phyloP scores from a whole-genome alignment of 1,140 invertebrate species.

The Drosophila paulistorum region DNA sequence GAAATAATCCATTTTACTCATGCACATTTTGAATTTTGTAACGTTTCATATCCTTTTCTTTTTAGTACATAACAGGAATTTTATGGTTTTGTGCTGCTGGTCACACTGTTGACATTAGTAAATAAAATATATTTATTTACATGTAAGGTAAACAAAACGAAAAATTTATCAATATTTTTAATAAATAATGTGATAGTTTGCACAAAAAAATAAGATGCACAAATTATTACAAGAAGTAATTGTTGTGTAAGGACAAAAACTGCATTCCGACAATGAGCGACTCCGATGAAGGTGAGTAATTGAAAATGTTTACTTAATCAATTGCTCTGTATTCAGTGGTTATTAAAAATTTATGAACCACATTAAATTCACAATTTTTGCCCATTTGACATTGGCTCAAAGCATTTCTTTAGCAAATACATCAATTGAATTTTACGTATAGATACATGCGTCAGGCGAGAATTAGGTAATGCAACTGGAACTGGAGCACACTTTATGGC shows the following conservation, averaged over 20 bases:
- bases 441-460: too few species aligned
- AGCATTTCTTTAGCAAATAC: too few species aligned
- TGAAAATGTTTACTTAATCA: not conserved
- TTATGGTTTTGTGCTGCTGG: not conserved
- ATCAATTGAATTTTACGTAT: too few species aligned
- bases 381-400: too few species aligned
- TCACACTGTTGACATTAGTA: not conserved
- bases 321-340: not conserved
- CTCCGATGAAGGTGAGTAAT: constrained; percentile 68
- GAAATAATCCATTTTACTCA: too few species aligned
- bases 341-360: too few species aligned
- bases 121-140: constrained; percentile 6
- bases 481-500: too few species aligned
- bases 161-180: constrained; percentile 40
- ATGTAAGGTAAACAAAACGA: constrained; percentile 62
- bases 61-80: not conserved
- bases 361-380: too few species aligned
- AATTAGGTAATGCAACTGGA: too few species aligned
- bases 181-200: constrained; percentile 12
- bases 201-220: constrained; percentile 19
- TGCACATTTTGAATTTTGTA: not conserved
- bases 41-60: not conserved
- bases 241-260: not conserved
- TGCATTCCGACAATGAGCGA: constrained; percentile 43
- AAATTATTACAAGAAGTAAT: not conserved